A percentile compares a stretch with the other conserved stretches of the same genome.
These are phyloP conservation scores for Drosophila trapezifrons DNA, from an alignment of 1,140 invertebrate genomes.

Conservation along the genomic window DNA sequence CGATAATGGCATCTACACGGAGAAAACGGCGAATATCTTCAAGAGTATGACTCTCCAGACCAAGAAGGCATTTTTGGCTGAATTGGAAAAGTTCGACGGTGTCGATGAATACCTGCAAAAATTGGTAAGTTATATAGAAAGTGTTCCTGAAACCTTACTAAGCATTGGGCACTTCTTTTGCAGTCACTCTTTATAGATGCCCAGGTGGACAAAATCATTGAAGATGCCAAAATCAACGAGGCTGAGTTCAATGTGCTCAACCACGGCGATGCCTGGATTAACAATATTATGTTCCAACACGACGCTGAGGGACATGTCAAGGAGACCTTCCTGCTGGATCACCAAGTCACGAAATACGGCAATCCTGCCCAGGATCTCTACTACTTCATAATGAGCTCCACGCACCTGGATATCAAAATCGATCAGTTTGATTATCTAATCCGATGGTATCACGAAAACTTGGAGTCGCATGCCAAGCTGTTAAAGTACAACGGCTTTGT, in stretches of 20 bases:
- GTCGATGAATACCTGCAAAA: constrained; percentile 39
- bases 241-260: constrained; percentile 86
- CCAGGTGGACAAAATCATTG: constrained; percentile 30
- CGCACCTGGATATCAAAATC: constrained; percentile 48
- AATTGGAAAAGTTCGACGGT: constrained; percentile 18
- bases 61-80: background rate
- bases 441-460: constrained; percentile 57
- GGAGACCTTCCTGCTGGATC: constrained; percentile 85
- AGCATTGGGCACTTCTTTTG: background rate
- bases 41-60: constrained; percentile 2
- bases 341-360: constrained; percentile 51
- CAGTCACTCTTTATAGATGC: constrained; percentile 8
- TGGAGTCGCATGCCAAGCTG: constrained; percentile 26
- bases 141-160: too few relatives aligned
- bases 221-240: constrained; percentile 58
- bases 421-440: constrained; percentile 57
- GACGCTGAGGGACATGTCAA: constrained; percentile 84
- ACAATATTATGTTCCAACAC: constrained; percentile 88
- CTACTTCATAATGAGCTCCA: constrained; percentile 53
- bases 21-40: constrained; percentile 20
- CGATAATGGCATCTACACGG: constrained; percentile 19
- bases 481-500: constrained; percentile 47
- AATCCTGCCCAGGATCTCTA: constrained; percentile 54
- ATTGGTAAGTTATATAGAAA: constrained; percentile 26
- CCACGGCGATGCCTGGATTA: constrained; percentile 88